phyloP scores from a whole-genome alignment of 2,888 invertebrate genomes.

The Ennomos erosarius region DNA sequence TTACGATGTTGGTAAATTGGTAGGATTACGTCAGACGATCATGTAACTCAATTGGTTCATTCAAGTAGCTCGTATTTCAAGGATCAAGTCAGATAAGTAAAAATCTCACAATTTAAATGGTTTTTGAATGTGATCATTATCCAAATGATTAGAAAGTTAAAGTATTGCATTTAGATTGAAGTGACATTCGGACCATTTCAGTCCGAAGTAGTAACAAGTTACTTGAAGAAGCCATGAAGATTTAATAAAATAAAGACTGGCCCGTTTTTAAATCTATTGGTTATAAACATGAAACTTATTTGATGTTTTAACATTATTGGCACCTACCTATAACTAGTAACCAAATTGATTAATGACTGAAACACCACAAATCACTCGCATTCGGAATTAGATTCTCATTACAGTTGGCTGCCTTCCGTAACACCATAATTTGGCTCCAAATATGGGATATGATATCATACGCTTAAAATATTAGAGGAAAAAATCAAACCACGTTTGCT shows the following conservation, averaged over 20 bases:
- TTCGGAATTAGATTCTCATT: slow-evolving; percentile 45
- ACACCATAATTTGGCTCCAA: slow-evolving; percentile 46
- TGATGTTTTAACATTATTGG: not conserved
- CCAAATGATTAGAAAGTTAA: not conserved
- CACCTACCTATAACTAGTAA: slow-evolving; percentile 5
- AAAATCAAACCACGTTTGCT: slow-evolving; percentile 34
- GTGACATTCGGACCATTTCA: too few species aligned
- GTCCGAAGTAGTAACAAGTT: too few species aligned
- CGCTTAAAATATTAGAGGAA: slow-evolving; percentile 30
- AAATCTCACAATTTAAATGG: not conserved
- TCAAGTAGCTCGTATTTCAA: slow-evolving; percentile 16
- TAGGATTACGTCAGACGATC: slow-evolving; percentile 28
- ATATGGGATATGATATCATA: slow-evolving; percentile 53
- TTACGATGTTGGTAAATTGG: slow-evolving; percentile 29
- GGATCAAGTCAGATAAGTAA: slow-evolving; percentile 10
- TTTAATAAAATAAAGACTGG: too few species aligned
- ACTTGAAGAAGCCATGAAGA: too few species aligned
- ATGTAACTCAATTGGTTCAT: slow-evolving; percentile 25
- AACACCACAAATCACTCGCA: slow-evolving; percentile 34
- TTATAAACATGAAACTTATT: not conserved
- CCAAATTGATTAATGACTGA: slow-evolving; percentile 29
- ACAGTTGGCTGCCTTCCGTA: slow-evolving; percentile 47
- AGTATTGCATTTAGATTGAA: too few species aligned
- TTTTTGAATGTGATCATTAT: not conserved
- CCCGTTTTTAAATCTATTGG: too few species aligned